Percentiles rank a stretch among this genome's conserved stretches.
Evolutionary conservation across 2,888 invertebrate genomes (phyloP).

Genomic region (Tenthredo notha): DNA sequence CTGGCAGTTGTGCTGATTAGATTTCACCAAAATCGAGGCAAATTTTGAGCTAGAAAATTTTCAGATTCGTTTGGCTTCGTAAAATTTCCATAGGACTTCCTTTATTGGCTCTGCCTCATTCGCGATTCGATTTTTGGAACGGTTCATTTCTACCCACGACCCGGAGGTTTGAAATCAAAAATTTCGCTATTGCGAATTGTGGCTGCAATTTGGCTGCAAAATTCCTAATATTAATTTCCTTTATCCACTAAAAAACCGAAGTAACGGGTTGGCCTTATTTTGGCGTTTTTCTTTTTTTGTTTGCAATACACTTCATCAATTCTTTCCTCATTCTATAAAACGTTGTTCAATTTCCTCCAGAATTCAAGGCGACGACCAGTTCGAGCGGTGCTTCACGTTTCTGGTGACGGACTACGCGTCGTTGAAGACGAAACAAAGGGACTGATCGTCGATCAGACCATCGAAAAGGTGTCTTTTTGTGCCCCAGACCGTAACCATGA

Average conservation of each 20-base stretch:
- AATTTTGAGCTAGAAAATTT: not conserved
- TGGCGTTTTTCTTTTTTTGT: not conserved
- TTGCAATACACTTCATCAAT: not conserved
- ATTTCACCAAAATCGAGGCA: not conserved
- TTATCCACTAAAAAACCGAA: not conserved
- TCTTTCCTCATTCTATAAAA: not conserved
- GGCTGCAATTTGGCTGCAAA: not conserved
- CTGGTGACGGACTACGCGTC: conserved; percentile 97
- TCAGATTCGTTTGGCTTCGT: not conserved
- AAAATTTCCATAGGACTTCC: not conserved
- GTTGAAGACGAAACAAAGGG: conserved; percentile 99
- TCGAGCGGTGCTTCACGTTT: conserved; percentile 93
- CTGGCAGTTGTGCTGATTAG: not conserved
- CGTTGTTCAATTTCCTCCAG: conserved; percentile 77
- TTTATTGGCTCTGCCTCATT: conserved; percentile 6
- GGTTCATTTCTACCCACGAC: not conserved
- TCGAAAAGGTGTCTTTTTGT: conserved; percentile 99
- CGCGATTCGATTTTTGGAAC: conserved; percentile 35
- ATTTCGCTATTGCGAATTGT: not conserved
- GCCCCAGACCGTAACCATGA: conserved; percentile 99
- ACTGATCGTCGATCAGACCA: conserved; percentile 99
- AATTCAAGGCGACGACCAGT: conserved; percentile 93
- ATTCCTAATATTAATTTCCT: not conserved
- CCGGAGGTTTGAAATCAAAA: not conserved
- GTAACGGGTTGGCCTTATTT: not conserved